A percentile compares a stretch with the other conserved stretches of the same genome.
Conservation (phyloP, 2,888 invertebrate genomes). For the Idaea biselata region DNA sequence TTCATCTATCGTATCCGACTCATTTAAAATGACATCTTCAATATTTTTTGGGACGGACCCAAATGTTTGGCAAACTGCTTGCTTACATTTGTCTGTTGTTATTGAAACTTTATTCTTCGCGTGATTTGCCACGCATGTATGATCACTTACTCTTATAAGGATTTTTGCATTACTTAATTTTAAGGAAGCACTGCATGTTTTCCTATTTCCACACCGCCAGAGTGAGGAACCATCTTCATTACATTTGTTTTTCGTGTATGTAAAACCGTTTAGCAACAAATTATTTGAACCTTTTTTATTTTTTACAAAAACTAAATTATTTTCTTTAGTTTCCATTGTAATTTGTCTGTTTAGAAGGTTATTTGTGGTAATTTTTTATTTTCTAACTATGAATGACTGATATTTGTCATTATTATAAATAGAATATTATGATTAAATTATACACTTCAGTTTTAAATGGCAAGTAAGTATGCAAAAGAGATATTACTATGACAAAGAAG, state of each 20-base stretch:
- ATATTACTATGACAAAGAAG: too few relatives aligned
- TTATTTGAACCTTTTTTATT: conserved; percentile 9
- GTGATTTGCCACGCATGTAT: conserved; percentile 9
- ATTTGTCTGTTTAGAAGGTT: conserved; percentile 1
- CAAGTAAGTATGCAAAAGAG: too few relatives aligned
- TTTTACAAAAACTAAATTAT: conserved; percentile 9
- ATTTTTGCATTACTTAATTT: conserved; percentile 5
- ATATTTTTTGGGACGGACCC: conserved; percentile 8
- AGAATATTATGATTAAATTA: too few relatives aligned
- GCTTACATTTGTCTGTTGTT: conserved; percentile 11
- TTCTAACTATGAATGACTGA: too few relatives aligned
- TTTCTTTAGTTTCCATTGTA: conserved; percentile 2
- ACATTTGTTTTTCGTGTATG: conserved; percentile 6
- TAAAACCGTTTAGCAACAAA: conserved; percentile 7
- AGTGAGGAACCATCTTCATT: conserved; percentile 6
- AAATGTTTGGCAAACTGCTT: conserved; percentile 11
- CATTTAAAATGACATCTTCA: conserved; percentile 11
- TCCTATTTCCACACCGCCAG: conserved; percentile 8
- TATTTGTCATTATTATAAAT: too few relatives aligned
- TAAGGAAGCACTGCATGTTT: conserved; percentile 6
- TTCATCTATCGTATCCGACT: conserved; percentile 8
- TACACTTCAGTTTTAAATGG: too few relatives aligned
- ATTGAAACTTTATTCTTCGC: conserved; percentile 12
- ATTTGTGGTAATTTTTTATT: too few relatives aligned
- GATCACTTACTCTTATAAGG: conserved; percentile 6